Evolutionary conservation across 1,140 invertebrate species (phyloP).

Genomic region (Drosophila repleta): DNA sequence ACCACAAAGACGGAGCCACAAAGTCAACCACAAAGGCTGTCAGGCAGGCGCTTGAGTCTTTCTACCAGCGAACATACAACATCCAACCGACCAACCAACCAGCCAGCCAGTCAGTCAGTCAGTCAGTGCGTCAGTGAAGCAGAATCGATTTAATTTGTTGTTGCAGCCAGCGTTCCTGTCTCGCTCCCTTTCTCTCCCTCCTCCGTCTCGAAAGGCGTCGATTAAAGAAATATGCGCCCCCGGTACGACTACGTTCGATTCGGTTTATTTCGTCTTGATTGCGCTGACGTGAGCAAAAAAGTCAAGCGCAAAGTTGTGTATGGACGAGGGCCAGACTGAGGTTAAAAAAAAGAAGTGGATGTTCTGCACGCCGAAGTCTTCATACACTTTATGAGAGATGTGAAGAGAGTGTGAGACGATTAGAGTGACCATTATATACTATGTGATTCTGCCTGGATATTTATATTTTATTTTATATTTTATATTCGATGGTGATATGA

Average conservation of each 20-base stretch:
- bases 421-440: too few relatives aligned
- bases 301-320: conserved; percentile 22
- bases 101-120: conserved; percentile 1
- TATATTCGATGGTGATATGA: too few relatives aligned
- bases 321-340: not conserved
- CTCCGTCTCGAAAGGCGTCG: conserved; percentile 49
- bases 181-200: not conserved
- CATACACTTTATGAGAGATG: not conserved
- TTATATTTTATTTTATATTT: too few relatives aligned
- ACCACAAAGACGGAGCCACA: conserved; percentile 37
- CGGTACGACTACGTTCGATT: conserved; percentile 26
- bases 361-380: not conserved
- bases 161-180: not conserved
- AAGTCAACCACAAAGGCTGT: conserved; percentile 59
- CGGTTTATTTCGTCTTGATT: conserved; percentile 59
- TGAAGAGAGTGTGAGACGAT: too few relatives aligned
- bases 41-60: conserved; percentile 48
- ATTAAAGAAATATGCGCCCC: conserved; percentile 76
- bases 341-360: not conserved
- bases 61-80: not conserved
- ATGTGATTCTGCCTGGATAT: too few relatives aligned
- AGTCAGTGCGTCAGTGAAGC: conserved; percentile 4
- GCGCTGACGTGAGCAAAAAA: conserved; percentile 69
- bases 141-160: conserved; percentile 80
- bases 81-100: not conserved